Evolutionary conservation across 2,797 vertebrate species (phyloP), one percentile per base, ranked within the genome.

Genomic region (Hyperoplus immaculatus): DNA sequence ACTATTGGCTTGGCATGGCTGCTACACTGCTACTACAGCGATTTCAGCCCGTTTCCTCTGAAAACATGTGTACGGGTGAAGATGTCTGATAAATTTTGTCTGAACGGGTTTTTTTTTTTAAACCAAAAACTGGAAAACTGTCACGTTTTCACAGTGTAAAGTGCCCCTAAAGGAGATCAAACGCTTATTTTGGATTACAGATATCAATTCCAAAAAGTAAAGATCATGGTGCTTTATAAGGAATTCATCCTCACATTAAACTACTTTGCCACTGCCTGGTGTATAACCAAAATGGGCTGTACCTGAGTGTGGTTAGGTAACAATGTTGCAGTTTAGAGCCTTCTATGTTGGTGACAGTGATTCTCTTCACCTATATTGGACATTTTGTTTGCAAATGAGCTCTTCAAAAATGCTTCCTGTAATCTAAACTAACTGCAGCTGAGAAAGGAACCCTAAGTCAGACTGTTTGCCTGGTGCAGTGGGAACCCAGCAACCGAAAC

Each of bases 131-230:
- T n/a, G n/a, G n/a, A n/a, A n/a, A n/a, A n/a, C n/a, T n/a, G n/a
- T n/a, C n/a, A n/a, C n/a, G n/a, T n/a, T n/a, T n/a, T n/a, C n/a
- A n/a, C n/a, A n/a, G n/a, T n/a, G n/a, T n/a, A n/a, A n/a, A n/a
- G n/a, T n/a, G n/a, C n/a, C n/a, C n/a, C n/a, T n/a, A n/a, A 38
- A 71, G 36, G 15, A 80, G 57, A 83, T 87, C 78, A 86, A 84
- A 85, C 18, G 14, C 42, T 12, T 4, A 50, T 71, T 79, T 80
- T 47, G 5, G 63, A 77, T 75, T 16, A 55, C 41, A 47, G 55
- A 56, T 59, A 72, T n/a, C 13, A 29, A 18, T 1, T 51, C 47
- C 61, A 59, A n/a, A 41, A 49, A 56, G 38, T 60, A 7, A 62
- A 49, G 47, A n/a, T 66, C 63, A 68, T 9, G 18, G 36, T 6